Percentiles rank a stretch among this genome's conserved stretches.
These are phyloP conservation scores for Hozukius guyotensis DNA, from an alignment of 2,797 vertebrate species.

Conservation along the genomic window DNA sequence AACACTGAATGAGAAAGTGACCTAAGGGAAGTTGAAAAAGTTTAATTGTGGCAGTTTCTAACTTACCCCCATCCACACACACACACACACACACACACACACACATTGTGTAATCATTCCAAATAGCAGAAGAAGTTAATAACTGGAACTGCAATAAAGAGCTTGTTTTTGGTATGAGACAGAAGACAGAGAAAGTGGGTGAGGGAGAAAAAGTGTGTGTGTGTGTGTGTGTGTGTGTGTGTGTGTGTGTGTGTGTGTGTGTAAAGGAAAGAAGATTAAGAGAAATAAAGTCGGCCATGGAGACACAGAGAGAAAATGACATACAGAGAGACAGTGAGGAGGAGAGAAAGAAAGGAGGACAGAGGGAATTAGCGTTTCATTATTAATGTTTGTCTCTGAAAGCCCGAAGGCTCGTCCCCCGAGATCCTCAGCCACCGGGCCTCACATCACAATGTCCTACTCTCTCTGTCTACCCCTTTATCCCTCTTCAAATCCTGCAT, in stretches of 20 bases:
- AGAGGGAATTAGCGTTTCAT: conserved; percentile 84
- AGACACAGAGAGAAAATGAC: conserved; percentile 30
- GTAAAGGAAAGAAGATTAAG: conserved; percentile 25
- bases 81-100: neutral
- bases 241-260: neutral
- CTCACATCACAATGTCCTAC: conserved; percentile 51
- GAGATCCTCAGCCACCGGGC: conserved; percentile 57
- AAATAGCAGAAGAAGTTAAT: conserved; percentile 19
- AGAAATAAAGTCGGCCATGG: conserved; percentile 24
- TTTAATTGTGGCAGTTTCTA: conserved; percentile 1
- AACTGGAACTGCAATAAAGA: conserved; percentile 29
- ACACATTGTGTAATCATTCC: conserved; percentile 2
- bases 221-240: neutral
- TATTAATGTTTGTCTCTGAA: conserved; percentile 85
- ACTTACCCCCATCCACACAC: neutral
- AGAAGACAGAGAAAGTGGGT: conserved; percentile 16
- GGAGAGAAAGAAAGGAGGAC: conserved; percentile 76
- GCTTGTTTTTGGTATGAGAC: conserved; percentile 18
- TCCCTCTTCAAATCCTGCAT: conserved; percentile 24
- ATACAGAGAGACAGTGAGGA: conserved; percentile 37
- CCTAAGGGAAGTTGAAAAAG: neutral
- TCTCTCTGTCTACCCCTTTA: conserved; percentile 27
- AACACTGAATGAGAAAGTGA: neutral
- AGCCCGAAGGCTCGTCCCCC: conserved; percentile 65
- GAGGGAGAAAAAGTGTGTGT: neutral